Base-by-base conservation (phyloP, 2,888 invertebrate genomes). In the Camponotus fellah region DNA sequence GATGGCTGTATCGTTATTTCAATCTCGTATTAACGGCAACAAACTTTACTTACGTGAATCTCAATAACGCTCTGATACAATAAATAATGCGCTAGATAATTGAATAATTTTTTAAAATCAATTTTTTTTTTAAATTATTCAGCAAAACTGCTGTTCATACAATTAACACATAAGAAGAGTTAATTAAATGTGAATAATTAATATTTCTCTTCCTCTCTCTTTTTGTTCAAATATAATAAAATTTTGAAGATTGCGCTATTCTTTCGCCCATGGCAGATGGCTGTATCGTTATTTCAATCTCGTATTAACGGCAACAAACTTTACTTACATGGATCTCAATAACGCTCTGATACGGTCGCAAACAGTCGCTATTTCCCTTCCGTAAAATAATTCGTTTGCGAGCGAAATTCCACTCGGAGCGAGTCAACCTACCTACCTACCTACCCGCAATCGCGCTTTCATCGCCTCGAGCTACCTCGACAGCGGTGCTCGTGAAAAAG, bases 401-500 rank as follows among this genome's bases (percentile, higher is more conserved):
- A 37, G 49, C 53, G 75, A 34, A 74, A 21, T 12, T 37, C 56
- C n/a, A 74, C 58, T 74, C 75, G 37, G 34, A 34, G 17, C n/a
- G 46, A 77, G 56, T 53, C 79, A 58, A 79, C 56, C 32, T 60
- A 26, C 26, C 26, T 26, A 71, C 8, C 17, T 60, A 26, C 26
- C 26, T 26, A 71, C 10, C 17, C 74, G 17, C 79, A 74, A 80
- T 80, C 79, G 75, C 79, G 71, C 77, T 89, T 88, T 79, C 87
- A 83, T 79, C 75, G 85, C 72, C 72, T 37, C 21, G 32, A 58
- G 81, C 74, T 21, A 64, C 58, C 49, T 53, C 10, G 62, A 66
- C 69, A 49, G 82, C 80, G 65, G 58, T 68, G 4, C 46, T 64
- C 62, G 79, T 49, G 69, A 89, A 86, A 85, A 88, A 87, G 86